Base-by-base conservation (phyloP, 1,140 invertebrate genomes). In the Habropoda laboriosa region DNA sequence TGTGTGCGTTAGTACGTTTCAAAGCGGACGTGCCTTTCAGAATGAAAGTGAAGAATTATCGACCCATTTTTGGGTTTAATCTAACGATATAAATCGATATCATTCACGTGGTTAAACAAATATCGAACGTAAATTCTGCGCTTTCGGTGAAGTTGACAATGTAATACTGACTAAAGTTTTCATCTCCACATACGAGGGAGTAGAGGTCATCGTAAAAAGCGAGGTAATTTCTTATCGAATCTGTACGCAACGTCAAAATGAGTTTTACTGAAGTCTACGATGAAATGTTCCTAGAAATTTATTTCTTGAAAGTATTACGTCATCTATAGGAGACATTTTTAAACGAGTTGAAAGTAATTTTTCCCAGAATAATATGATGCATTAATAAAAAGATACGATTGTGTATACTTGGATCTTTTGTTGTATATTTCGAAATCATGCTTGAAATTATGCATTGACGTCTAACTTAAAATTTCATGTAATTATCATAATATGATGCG, bases 111-210 rank as follows among this genome's bases (percentile, higher is more conserved):
- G 24, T 57, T 68, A 75, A 55, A 8, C 12, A 55, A 55, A 57
- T 32, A 30, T 64, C n/a, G 27, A 61, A 21, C 58, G 30, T 64
- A 57, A 60, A 32, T 45, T 53, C 1, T 18, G 38, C 5, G n/a
- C 18, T 71, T 53, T 82, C 66, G 16, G 45, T 27, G 38, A 70
- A 81, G 45, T 58, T 55, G 42, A 49, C 32, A 45, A 40, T 45
- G 49, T 72, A 76, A 64, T 49, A 82, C 72, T 86, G 75, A 66
- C 47, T 24, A 45, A 51, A 70, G 18, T 60, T 82, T 70, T 58
- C 60, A 53, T 61, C 64, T 27, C 49, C 12, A 79, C 45, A 32
- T 18, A 32, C 18, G 42, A 16, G 38, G 67, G 73, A 49, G 58
- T 38, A 51, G 27, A 82, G 55, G 47, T 73, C 67, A 85, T 75